Percentiles rank a stretch among this genome's conserved stretches.
phyloP scores from a whole-genome alignment of 2,113 vertebrate genomes.

The Tylochromis polylepis region DNA sequence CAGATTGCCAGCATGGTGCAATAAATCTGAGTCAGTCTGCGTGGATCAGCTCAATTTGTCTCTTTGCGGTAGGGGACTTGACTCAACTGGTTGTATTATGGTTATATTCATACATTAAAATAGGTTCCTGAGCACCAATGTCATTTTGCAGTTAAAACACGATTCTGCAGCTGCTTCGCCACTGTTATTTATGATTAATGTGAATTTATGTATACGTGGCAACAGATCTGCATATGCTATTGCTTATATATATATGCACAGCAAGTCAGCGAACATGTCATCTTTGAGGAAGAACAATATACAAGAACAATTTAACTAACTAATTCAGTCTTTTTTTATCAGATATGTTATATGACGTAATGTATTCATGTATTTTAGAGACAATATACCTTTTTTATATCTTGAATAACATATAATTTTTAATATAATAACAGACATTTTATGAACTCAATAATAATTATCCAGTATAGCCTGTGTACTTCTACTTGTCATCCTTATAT shows the following conservation, averaged over 20 bases:
- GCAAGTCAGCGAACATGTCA: not conserved
- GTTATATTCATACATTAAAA: too few relatives aligned
- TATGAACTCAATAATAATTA: not conserved
- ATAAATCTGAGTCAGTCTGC: not conserved
- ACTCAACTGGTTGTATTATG: too few relatives aligned
- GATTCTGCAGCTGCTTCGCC: too few relatives aligned
- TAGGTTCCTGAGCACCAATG: too few relatives aligned
- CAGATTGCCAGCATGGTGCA: not conserved
- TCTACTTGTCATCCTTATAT: not conserved
- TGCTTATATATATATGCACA: too few relatives aligned
- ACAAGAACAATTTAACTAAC: too few relatives aligned
- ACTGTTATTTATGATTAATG: not conserved
- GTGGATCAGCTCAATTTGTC: not conserved
- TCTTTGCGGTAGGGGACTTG: not conserved
- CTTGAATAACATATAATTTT: not conserved
- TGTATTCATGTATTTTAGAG: not conserved
- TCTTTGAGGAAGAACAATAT: too few relatives aligned
- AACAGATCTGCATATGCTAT: not conserved
- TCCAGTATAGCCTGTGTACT: not conserved
- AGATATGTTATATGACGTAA: not conserved
- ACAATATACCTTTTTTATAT: not conserved
- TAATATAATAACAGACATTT: not conserved
- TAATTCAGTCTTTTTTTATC: not conserved
- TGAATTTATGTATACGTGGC: not conserved
- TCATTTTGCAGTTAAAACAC: too few relatives aligned